phyloP scores from a whole-genome alignment of 1,140 invertebrate species.

The Drosophila ercepeae region DNA sequence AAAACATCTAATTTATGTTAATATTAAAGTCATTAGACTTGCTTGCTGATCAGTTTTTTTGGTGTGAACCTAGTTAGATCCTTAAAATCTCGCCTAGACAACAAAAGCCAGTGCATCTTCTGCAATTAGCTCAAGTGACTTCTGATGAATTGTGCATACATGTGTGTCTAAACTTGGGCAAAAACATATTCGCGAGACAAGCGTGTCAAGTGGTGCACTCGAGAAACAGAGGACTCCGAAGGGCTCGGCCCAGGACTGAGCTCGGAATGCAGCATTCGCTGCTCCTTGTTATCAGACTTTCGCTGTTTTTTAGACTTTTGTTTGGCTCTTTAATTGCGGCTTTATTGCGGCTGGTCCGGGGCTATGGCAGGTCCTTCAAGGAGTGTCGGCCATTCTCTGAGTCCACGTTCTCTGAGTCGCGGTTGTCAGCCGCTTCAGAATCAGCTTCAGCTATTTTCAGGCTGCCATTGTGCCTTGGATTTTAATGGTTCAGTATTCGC shows the following conservation, averaged over 20 bases:
- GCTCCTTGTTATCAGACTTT: conserved; percentile 32
- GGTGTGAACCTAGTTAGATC: neutral
- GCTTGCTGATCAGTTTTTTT: too few species aligned
- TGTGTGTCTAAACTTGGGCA: conserved; percentile 11
- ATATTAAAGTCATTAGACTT: too few species aligned
- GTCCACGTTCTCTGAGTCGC: conserved; percentile 31
- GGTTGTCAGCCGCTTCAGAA: conserved; percentile 31
- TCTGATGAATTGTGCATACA: conserved; percentile 4
- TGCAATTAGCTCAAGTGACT: conserved; percentile 9
- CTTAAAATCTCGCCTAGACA: too few species aligned
- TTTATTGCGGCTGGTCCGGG: conserved; percentile 20
- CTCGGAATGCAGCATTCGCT: neutral
- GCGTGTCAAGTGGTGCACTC: conserved; percentile 39
- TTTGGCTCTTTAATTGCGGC: conserved; percentile 50
- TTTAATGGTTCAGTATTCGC: conserved; percentile 40
- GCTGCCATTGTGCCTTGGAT: conserved; percentile 48
- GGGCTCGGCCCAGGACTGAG: neutral
- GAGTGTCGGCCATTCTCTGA: conserved; percentile 37
- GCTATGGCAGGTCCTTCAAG: conserved; percentile 19
- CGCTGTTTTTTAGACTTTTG: conserved; percentile 25
- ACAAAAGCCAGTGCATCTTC: neutral
- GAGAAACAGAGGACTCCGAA: neutral
- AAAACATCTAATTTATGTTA: neutral
- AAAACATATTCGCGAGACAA: conserved; percentile 19
- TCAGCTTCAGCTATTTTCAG: conserved; percentile 53